Percentiles rank a stretch among this genome's conserved stretches.
Conservation (phyloP, 1,140 invertebrate genomes). For the Sesamia nonagrioides region DNA sequence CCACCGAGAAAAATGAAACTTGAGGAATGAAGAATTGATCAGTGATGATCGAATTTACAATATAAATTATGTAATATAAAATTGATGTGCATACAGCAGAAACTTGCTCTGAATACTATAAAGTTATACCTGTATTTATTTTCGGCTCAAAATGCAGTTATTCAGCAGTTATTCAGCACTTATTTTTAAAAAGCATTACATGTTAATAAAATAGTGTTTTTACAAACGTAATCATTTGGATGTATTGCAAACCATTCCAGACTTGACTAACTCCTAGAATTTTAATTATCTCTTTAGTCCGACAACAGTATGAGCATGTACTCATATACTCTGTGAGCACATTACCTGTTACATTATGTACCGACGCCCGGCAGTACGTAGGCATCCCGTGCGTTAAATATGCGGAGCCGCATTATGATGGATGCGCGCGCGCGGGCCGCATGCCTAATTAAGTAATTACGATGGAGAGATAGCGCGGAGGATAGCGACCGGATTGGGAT, state of each 20-base stretch:
- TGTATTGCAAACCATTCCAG: background rate
- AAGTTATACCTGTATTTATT: too few relatives aligned
- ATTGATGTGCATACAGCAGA: too few relatives aligned
- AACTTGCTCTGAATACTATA: too few relatives aligned
- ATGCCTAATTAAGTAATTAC: slow-evolving; percentile 62
- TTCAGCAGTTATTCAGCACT: too few relatives aligned
- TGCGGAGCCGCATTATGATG: slow-evolving; percentile 40
- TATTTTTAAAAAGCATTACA: too few relatives aligned
- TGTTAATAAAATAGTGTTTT: too few relatives aligned
- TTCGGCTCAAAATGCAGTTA: too few relatives aligned
- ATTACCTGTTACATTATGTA: slow-evolving; percentile 21
- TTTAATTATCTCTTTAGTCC: background rate
- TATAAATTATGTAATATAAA: too few relatives aligned
- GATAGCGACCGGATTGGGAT: slow-evolving; percentile 17
- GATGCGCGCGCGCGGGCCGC: slow-evolving; percentile 43
- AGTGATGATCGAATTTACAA: too few relatives aligned
- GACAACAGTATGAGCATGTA: too few relatives aligned
- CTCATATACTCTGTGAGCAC: background rate
- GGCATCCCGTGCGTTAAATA: background rate
- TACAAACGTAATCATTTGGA: background rate
- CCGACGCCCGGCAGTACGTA: background rate
- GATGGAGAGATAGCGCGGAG: slow-evolving; percentile 48
- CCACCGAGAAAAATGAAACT: too few relatives aligned
- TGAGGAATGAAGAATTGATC: too few relatives aligned
- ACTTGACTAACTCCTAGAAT: background rate